phyloP scores from a whole-genome alignment of 2,113 vertebrate species.

The Axis porcinus region DNA sequence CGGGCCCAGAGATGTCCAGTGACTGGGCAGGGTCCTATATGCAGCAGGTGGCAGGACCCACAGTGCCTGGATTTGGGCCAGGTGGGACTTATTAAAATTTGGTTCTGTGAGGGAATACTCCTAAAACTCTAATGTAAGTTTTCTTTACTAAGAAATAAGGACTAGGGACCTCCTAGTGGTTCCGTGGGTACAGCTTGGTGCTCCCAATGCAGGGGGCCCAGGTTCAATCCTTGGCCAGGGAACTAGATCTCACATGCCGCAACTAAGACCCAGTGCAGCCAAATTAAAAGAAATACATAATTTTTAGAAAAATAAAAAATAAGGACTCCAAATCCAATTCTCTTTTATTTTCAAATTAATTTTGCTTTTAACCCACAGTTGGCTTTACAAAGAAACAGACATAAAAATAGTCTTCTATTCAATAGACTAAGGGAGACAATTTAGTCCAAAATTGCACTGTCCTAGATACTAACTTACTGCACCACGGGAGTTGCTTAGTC shows the following conservation, averaged over 20 bases:
- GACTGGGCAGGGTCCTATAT: background rate
- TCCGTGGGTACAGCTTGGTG: background rate
- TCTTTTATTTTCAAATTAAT: background rate
- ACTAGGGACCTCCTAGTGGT: background rate
- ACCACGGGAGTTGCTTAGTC: background rate
- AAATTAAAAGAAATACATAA: background rate
- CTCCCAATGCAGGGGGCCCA: background rate
- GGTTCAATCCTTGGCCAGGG: background rate
- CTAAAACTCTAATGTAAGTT: background rate
- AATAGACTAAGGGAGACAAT: background rate
- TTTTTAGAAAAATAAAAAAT: background rate
- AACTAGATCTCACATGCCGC: background rate
- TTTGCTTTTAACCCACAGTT: slow-evolving; percentile 29
- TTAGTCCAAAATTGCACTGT: background rate
- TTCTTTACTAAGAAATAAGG: background rate
- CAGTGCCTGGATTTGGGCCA: background rate
- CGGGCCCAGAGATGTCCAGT: background rate
- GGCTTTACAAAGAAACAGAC: background rate
- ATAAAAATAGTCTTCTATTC: background rate
- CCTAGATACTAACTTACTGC: background rate
- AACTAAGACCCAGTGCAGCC: background rate
- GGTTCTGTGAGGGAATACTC: background rate
- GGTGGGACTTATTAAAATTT: background rate
- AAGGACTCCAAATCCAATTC: background rate
- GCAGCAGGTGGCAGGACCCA: background rate